These are phyloP conservation scores for Burhinus oedicnemus DNA, from an alignment of 2,113 vertebrate species.

Conservation along the genomic window DNA sequence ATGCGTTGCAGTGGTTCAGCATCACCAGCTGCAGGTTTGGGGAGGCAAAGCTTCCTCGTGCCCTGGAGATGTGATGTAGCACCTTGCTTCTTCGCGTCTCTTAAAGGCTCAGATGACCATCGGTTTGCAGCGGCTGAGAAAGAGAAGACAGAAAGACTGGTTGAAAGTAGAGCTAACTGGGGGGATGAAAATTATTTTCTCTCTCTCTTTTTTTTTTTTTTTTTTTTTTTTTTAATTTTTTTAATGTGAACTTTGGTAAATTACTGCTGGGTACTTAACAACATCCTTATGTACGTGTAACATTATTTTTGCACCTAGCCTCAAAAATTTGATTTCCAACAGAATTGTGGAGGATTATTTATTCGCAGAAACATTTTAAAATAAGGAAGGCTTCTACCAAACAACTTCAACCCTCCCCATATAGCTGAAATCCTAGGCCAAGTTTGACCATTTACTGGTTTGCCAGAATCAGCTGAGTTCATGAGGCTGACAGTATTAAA, in stretches of 20 bases:
- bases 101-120: neutral
- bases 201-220: neutral
- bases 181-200: neutral
- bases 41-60: neutral
- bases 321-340: neutral
- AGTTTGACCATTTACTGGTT: neutral
- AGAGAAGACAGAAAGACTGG: neutral
- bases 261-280: rapidly evolving
- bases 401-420: neutral
- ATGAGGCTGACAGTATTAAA: neutral
- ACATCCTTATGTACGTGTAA: neutral
- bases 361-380: neutral
- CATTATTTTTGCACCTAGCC: rapidly evolving
- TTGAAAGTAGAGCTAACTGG: neutral
- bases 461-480: neutral
- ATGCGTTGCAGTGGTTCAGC: neutral
- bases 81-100: neutral
- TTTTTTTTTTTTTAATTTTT: neutral
- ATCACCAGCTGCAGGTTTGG: neutral
- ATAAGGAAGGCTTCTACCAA: neutral
- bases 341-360: neutral
- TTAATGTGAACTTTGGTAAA: neutral
- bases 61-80: rapidly evolving
- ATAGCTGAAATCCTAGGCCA: neutral
- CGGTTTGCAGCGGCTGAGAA: no score